Conservation (phyloP, 2,888 invertebrate species). For the Criorhina ranunculi region DNA sequence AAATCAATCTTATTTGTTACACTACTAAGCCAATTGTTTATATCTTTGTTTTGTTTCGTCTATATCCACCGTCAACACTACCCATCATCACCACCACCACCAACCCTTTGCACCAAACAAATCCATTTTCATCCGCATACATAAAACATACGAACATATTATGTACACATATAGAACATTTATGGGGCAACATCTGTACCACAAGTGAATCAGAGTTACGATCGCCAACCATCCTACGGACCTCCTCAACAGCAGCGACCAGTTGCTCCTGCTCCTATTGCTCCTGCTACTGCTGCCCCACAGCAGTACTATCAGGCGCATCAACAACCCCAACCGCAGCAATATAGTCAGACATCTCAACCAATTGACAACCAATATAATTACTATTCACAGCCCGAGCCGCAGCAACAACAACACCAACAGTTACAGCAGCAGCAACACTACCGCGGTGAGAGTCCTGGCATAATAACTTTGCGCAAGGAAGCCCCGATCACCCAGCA, state of each 20-base stretch:
- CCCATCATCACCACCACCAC: slow-evolving; percentile 33
- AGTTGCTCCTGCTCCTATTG: slow-evolving; percentile 77
- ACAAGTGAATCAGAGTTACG: slow-evolving; percentile 76
- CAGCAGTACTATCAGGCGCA: slow-evolving; percentile 78
- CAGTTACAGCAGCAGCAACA: slow-evolving; percentile 79
- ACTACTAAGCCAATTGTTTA: slow-evolving; percentile 67
- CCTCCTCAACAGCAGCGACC: slow-evolving; percentile 77
- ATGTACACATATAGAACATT: slow-evolving; percentile 57
- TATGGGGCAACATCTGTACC: slow-evolving; percentile 72
- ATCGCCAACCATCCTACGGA: slow-evolving; percentile 78
- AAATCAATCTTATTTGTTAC: slow-evolving; percentile 29
- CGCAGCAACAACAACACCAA: slow-evolving; percentile 78
- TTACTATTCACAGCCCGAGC: slow-evolving; percentile 84
- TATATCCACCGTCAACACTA: slow-evolving; percentile 47
- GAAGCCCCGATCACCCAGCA: slow-evolving; percentile 91
- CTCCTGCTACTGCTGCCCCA: slow-evolving; percentile 75
- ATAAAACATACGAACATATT: slow-evolving; percentile 7
- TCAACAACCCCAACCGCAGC: slow-evolving; percentile 81
- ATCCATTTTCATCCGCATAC: slow-evolving; percentile 28
- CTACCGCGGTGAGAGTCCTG: slow-evolving; percentile 85
- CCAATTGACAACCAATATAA: slow-evolving; percentile 83
- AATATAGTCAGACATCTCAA: slow-evolving; percentile 69
- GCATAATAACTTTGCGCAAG: slow-evolving; percentile 86
- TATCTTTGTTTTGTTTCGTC: slow-evolving; percentile 73
- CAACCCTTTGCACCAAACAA: slow-evolving; percentile 26